phyloP scores from a whole-genome alignment of 2,797 vertebrate species.

The Halcyon leucocephala region DNA sequence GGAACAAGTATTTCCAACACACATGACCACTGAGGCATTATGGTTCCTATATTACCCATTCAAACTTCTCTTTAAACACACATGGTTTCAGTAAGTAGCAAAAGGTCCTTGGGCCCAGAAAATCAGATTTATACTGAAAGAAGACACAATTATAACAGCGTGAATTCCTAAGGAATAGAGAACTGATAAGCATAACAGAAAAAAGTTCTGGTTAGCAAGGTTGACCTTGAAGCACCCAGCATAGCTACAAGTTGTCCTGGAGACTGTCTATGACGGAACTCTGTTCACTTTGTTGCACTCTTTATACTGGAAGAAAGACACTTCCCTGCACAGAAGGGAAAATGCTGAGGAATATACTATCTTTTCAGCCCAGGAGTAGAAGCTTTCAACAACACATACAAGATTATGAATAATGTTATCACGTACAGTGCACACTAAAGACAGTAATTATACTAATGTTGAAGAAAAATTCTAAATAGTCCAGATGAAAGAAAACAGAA shows the following conservation, averaged over 20 bases:
- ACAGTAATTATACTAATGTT: neutral
- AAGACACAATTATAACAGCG: neutral
- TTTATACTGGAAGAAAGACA: neutral
- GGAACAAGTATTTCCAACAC: neutral
- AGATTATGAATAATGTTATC: neutral
- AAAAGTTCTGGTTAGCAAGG: neutral
- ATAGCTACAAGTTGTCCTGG: neutral
- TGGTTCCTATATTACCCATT: accelerated
- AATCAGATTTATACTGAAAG: neutral
- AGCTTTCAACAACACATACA: neutral
- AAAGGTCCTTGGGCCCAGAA: neutral
- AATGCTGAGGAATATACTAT: neutral
- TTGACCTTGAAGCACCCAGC: neutral
- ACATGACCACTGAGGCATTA: neutral
- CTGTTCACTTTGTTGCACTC: neutral
- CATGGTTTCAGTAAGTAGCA: neutral
- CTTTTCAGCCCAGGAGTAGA: neutral
- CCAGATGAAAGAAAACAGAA: neutral
- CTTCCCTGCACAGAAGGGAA: neutral
- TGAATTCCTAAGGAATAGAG: neutral
- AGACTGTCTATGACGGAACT: neutral
- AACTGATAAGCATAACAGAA: neutral
- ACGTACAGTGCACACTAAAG: neutral
- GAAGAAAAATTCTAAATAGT: slow-evolving; percentile 1
- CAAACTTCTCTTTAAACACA: neutral